Conservation (phyloP, 2,113 vertebrate genomes). For the Rissa tridactyla region DNA sequence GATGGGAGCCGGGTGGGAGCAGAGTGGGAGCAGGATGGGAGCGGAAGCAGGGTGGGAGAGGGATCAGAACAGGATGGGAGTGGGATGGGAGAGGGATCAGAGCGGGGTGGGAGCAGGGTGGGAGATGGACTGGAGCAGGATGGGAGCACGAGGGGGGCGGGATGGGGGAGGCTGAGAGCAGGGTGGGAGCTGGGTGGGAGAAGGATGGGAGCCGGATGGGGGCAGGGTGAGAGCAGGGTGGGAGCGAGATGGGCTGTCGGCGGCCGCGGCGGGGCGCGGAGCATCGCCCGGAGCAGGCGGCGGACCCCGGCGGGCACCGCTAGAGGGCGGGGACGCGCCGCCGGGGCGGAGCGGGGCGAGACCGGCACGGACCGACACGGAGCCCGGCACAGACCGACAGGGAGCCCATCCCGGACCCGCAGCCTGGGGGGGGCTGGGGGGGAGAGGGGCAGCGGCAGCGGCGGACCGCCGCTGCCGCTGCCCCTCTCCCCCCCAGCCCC, state of each 20-base stretch:
- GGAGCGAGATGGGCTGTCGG: neutral
- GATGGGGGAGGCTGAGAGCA: too few relatives aligned
- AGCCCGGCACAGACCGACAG: neutral
- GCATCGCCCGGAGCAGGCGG: neutral
- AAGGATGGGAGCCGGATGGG: too few relatives aligned
- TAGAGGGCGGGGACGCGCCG: slow-evolving; percentile 30
- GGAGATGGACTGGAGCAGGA: neutral
- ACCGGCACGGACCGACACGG: neutral
- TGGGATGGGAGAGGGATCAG: neutral
- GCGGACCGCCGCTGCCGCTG: too few relatives aligned
- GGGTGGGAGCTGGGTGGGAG: too few relatives aligned
- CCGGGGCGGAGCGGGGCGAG: neutral
- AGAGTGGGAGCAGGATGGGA: neutral
- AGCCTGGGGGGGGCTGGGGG: too few relatives aligned
- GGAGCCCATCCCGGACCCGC: neutral
- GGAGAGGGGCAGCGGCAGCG: too few relatives aligned
- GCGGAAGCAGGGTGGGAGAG: neutral
- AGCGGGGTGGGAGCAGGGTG: neutral
- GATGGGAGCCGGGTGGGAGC: too few relatives aligned
- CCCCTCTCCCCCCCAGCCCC: too few relatives aligned
- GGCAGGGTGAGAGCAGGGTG: neutral
- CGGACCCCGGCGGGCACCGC: neutral
- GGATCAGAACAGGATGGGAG: too few relatives aligned
- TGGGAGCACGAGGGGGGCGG: too few relatives aligned
- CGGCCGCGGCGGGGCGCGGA: neutral